Base-by-base conservation (phyloP, 2,113 vertebrate species). In the Lophotis ruficrista region DNA sequence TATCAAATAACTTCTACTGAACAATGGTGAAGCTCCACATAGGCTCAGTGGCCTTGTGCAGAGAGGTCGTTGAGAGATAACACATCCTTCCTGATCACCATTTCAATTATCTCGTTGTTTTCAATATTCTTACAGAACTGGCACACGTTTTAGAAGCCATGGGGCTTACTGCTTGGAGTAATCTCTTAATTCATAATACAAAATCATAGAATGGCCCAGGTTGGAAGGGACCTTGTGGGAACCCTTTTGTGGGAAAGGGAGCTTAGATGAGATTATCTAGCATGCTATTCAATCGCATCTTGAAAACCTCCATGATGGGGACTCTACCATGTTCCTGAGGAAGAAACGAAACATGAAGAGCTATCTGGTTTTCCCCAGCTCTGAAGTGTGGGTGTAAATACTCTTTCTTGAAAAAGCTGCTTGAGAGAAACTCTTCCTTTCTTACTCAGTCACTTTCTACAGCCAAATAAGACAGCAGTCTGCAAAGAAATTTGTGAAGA, bases 1-100 rank as follows among this genome's bases (percentile, higher is more conserved):
- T 97, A 91, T 97, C 84, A 96, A 93, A 83, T 91, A 92, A 88
- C 75, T 97, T 94, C 60, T 94, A 6, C 31, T 33, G 56, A 97
- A 85, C 66, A 96, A 89, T 95, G 14, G 35, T 64, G 16, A 84
- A 14, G 18, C 47, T 90, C 18, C 64, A 58, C 48, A 11, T 7
- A 65, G 68, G 51, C 82, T 96, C 30, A 20, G 76, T 87, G 82
- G 43, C 50, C 90, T 88, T 58, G 78, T 79, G 85, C 95, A 61
- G 43, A 85, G 95, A 90, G 83, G 89, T 89, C 53, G 93, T 80
- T 69, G 61, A 72, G 70, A 54, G 43, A 82, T 50, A 90, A 28
- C n/a, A 8, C 9, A 22, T 94, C 93, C 93, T 64, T 96, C 37
- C 77, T 23, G 4, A 1, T 81, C 90, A 57, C n/a, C 8, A 3